Conservation (phyloP, 35 echinoderm and acorn worm species). For the Holothuria glaberrima region DNA sequence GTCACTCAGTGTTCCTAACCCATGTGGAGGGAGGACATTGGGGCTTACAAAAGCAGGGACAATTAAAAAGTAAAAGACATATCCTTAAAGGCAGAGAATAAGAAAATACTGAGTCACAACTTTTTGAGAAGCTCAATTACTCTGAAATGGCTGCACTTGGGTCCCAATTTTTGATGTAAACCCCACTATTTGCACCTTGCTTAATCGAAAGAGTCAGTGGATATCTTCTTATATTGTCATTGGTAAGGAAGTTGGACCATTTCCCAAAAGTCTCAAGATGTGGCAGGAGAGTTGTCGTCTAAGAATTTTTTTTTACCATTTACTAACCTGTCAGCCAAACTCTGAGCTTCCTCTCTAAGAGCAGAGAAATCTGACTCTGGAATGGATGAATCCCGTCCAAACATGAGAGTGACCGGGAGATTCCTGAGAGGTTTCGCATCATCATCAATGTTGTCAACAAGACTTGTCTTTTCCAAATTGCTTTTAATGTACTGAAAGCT, state of each 20-base stretch:
- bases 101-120: not conserved
- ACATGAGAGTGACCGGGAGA: constrained; percentile 80
- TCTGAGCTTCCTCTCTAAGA: constrained; percentile 57
- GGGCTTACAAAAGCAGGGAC: not conserved
- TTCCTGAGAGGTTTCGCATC: constrained; percentile 57
- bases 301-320: no score
- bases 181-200: no score
- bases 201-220: no score
- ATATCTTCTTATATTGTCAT: no score
- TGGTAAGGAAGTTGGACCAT: no score
- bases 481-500: constrained; percentile 70
- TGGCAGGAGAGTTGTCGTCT: no score
- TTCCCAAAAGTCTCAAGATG: no score
- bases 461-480: constrained; percentile 69
- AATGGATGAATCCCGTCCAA: constrained; percentile 75
- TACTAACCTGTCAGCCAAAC: constrained; percentile 66
- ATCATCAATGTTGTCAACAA: constrained; percentile 55
- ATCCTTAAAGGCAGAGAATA: not conserved
- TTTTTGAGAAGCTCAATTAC: not conserved
- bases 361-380: constrained; percentile 75
- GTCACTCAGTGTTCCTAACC: not conserved
- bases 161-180: no score
- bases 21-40: not conserved
- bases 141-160: no score
- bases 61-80: not conserved